Conservation (phyloP, 2,888 invertebrate species). For the Hydropsyche betteni region DNA sequence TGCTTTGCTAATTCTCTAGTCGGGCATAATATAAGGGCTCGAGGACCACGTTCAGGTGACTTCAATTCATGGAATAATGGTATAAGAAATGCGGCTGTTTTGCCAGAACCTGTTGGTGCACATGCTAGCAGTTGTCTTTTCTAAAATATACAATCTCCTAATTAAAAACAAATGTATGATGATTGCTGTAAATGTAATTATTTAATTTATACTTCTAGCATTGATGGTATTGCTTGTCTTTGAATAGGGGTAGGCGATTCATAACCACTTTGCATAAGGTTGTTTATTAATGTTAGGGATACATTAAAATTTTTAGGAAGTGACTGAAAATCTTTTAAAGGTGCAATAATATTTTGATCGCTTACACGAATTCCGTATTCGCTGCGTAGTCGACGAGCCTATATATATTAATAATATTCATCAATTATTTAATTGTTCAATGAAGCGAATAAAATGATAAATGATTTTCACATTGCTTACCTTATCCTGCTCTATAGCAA, state of each 20-base stretch:
- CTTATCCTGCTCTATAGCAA: conserved; percentile 62
- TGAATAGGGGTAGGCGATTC: conserved; percentile 87
- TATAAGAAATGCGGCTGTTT: conserved; percentile 93
- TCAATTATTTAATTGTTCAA: not conserved
- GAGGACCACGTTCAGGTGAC: conserved; percentile 78
- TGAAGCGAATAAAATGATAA: not conserved
- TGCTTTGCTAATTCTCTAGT: conserved; percentile 94
- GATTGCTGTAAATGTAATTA: conserved; percentile 12
- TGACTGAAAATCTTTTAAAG: conserved; percentile 76
- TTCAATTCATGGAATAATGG: conserved; percentile 84
- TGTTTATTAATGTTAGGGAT: conserved; percentile 70
- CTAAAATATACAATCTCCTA: conserved; percentile 56
- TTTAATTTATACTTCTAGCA: conserved; percentile 72
- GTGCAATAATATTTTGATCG: conserved; percentile 79
- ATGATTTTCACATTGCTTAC: conserved; percentile 53
- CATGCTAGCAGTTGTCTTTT: conserved; percentile 88
- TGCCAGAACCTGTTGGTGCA: conserved; percentile 98
- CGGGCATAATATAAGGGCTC: conserved; percentile 90
- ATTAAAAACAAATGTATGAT: conserved; percentile 42
- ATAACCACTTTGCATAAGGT: conserved; percentile 76
- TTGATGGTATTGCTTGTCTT: conserved; percentile 90
- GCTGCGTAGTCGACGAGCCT: conserved; percentile 81
- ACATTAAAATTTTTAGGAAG: conserved; percentile 68
- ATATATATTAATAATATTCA: conserved; percentile 34
- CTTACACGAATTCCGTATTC: conserved; percentile 78